Percentiles rank a stretch among this genome's conserved stretches.
phyloP scores from a whole-genome alignment of 1,140 invertebrate species.

The Achroia grisella region DNA sequence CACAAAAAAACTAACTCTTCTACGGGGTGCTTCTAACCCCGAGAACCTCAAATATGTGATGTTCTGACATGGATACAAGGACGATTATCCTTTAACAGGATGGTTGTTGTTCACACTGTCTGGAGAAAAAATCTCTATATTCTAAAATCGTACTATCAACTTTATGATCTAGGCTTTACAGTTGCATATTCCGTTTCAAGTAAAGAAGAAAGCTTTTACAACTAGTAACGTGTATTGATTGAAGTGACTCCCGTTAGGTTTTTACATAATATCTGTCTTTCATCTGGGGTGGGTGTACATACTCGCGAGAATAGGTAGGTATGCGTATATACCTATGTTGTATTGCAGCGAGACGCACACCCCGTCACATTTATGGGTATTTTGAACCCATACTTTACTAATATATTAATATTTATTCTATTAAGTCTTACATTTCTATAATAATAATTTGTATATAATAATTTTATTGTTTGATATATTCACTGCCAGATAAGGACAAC shows the following conservation, averaged over 20 bases:
- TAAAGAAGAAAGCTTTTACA: constrained; percentile 58
- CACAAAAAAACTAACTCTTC: constrained; percentile 67
- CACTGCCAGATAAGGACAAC: no score
- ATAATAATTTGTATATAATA: no score
- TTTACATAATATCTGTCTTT: constrained; percentile 70
- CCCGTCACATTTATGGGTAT: constrained; percentile 14
- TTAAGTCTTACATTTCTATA: no score
- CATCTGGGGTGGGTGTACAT: constrained; percentile 44
- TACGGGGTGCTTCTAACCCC: constrained; percentile 9
- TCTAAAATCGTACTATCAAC: constrained; percentile 12
- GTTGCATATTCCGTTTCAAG: constrained; percentile 10
- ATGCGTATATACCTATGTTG: not conserved
- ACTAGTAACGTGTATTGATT: constrained; percentile 69
- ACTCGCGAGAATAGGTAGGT: not conserved
- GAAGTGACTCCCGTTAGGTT: constrained; percentile 67
- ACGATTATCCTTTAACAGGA: constrained; percentile 39
- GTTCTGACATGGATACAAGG: constrained; percentile 36
- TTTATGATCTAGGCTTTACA: constrained; percentile 21
- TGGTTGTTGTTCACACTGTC: constrained; percentile 53
- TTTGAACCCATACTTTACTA: not conserved
- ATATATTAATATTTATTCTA: no score
- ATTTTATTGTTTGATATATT: no score
- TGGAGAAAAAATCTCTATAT: constrained; percentile 36
- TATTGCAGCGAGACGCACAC: no score
- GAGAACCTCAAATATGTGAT: constrained; percentile 15